These are phyloP conservation scores for Synergus gifuensis DNA, from an alignment of 2,888 invertebrate genomes.

Conservation along the genomic window DNA sequence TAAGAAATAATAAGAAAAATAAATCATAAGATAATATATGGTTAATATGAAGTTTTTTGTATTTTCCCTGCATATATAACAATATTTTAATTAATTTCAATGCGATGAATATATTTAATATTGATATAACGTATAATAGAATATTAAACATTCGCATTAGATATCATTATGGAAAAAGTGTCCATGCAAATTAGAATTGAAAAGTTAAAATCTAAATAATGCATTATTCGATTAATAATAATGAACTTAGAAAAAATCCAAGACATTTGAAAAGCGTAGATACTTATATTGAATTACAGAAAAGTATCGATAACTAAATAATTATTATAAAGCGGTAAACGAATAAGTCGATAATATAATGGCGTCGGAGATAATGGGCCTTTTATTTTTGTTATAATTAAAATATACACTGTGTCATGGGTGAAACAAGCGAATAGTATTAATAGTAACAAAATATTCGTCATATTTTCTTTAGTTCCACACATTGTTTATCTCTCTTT, in stretches of 20 bases:
- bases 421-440: conserved; percentile 77
- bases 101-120: conserved; percentile 40
- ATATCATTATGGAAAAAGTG: conserved; percentile 22
- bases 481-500: conserved; percentile 67
- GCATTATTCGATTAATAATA: conserved; percentile 9
- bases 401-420: conserved; percentile 78
- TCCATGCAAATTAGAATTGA: conserved; percentile 12
- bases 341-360: conserved; percentile 47
- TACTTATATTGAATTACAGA: conserved; percentile 30
- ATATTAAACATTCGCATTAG: conserved; percentile 20
- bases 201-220: conserved; percentile 21
- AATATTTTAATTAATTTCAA: conserved; percentile 25
- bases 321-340: conserved; percentile 33
- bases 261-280: conserved; percentile 31
- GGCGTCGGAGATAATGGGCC: conserved; percentile 67
- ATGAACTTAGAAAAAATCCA: conserved; percentile 17
- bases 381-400: conserved; percentile 76
- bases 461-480: conserved; percentile 72
- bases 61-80: conserved; percentile 41
- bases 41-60: conserved; percentile 19
- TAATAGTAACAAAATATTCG: conserved; percentile 77
- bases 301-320: conserved; percentile 18
- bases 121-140: conserved; percentile 36
- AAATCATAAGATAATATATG: neutral
- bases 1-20: conserved; percentile 1